Conservation (phyloP, 1,140 invertebrate species). For the Oedothorax gibbosus region DNA sequence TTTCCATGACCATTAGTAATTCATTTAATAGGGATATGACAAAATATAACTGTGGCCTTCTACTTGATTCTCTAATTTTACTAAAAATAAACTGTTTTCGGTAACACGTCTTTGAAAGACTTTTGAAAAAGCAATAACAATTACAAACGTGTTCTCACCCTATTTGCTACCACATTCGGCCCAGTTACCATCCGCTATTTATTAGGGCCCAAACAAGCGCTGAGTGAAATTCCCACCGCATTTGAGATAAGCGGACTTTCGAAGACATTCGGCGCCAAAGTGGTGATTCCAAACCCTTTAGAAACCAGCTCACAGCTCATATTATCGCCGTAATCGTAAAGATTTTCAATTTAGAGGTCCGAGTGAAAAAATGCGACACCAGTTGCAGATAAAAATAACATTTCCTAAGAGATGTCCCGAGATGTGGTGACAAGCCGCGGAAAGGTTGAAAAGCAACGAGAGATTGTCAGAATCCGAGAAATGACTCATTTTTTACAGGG, state of each 20-base stretch:
- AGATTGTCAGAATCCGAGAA: constrained; percentile 13
- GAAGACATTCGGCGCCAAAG: constrained; percentile 30
- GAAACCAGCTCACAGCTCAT: constrained; percentile 33
- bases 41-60: no score
- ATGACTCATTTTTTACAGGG: constrained; percentile 25
- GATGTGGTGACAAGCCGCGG: neutral
- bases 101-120: no score
- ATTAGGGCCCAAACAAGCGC: neutral
- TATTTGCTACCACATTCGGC: no score
- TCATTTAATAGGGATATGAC: no score
- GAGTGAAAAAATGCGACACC: constrained; percentile 40
- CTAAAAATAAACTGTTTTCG: no score
- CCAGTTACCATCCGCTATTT: no score
- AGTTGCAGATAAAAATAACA: constrained; percentile 52
- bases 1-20: no score
- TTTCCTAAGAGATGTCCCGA: constrained; percentile 19
- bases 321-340: constrained; percentile 50
- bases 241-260: neutral
- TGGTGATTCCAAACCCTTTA: constrained; percentile 44
- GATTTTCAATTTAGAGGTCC: constrained; percentile 49
- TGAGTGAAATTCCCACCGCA: constrained; percentile 13
- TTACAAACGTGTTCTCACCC: no score
- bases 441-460: neutral
- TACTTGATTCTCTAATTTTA: no score
- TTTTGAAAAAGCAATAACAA: no score